Evolutionary conservation across 2,113 vertebrate species (phyloP).

Genomic region (Platycercus adscitus): DNA sequence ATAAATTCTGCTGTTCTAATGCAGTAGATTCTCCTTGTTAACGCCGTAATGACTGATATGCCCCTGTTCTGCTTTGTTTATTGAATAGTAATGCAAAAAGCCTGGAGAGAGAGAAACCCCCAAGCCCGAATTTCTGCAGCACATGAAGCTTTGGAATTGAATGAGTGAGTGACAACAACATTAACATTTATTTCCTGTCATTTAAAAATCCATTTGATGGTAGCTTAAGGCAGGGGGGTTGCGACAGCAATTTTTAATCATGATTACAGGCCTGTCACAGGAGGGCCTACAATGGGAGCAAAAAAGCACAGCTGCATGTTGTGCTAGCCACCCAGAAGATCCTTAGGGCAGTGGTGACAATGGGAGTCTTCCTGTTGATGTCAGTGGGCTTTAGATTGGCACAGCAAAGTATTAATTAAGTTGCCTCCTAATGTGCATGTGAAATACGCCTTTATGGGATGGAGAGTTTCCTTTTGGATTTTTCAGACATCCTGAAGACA

Average conservation of each 20-base stretch:
- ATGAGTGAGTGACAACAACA: conserved; percentile 86
- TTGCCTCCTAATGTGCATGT: not conserved
- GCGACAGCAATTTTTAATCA: not conserved
- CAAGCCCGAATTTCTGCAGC: conserved; percentile 98
- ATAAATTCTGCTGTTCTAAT: conserved; percentile 4
- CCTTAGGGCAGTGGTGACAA: not conserved
- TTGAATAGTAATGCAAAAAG: conserved; percentile 96
- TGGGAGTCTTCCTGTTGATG: not conserved
- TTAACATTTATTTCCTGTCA: conserved; percentile 1
- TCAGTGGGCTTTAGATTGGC: not conserved
- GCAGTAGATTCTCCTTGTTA: not conserved
- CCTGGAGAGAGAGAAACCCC: conserved; percentile 98
- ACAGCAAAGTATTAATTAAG: not conserved
- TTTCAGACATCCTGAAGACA: not conserved
- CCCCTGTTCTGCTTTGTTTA: conserved; percentile 46
- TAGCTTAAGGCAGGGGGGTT: not conserved
- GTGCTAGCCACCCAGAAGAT: not conserved
- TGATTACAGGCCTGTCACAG: not conserved
- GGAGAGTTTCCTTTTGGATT: conserved; percentile 3
- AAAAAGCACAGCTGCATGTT: not conserved
- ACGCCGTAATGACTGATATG: conserved; percentile 31
- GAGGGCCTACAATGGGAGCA: not conserved
- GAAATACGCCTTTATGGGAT: not conserved
- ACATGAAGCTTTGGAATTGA: conserved; percentile 96
- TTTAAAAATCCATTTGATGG: conserved; percentile 2